Percentiles rank a stretch among this genome's conserved stretches.
phyloP scores from a whole-genome alignment of 2,888 invertebrate genomes.

The Allygus modestus region DNA sequence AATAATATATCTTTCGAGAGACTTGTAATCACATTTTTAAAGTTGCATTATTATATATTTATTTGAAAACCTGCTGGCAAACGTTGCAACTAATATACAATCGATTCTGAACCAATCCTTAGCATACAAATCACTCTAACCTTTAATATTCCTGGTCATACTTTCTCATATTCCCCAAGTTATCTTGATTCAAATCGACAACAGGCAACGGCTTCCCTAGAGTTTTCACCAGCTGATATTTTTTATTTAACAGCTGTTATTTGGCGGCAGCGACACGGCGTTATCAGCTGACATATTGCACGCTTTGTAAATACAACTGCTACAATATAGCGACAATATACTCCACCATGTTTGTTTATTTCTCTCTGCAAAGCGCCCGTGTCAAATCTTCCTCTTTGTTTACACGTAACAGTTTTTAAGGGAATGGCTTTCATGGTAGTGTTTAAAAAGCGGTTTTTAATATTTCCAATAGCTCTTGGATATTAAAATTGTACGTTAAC shows the following conservation, averaged over 20 bases:
- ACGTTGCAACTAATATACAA: no score
- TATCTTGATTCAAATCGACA: not conserved
- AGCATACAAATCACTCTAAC: no score
- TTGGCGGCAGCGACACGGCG: conserved; percentile 29
- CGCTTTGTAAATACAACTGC: conserved; percentile 49
- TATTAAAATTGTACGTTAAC: not conserved
- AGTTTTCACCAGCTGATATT: conserved; percentile 49
- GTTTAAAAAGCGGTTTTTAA: not conserved
- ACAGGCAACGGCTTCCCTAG: not conserved
- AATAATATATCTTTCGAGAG: no score
- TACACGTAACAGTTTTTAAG: not conserved
- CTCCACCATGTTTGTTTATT: conserved; percentile 40
- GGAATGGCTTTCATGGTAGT: not conserved
- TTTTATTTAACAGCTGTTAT: conserved; percentile 48
- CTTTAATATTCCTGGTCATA: no score
- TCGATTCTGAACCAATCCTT: no score
- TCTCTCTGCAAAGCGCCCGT: conserved; percentile 41
- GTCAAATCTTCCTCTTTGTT: conserved; percentile 37
- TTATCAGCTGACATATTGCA: conserved; percentile 60
- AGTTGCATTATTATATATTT: no score
- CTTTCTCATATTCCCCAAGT: no score
- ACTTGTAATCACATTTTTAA: no score
- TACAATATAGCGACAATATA: conserved; percentile 51
- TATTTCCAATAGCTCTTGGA: not conserved
- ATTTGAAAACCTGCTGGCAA: no score